Evolutionary conservation across 2,888 invertebrate genomes (phyloP).

Genomic region (Nomada fucata): DNA sequence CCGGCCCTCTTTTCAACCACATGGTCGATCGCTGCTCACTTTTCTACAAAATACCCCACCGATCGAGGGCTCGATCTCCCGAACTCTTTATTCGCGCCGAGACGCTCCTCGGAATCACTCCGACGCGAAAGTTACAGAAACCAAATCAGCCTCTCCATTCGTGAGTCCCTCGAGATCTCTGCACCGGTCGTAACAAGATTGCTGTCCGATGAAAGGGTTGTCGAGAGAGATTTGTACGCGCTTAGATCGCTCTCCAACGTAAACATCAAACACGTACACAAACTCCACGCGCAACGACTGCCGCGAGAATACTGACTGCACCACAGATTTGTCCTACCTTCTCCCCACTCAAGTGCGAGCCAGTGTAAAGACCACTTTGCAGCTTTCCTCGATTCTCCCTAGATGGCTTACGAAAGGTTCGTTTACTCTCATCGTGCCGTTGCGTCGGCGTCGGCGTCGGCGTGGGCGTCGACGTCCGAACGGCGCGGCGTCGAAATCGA

Average conservation of each 20-base stretch:
- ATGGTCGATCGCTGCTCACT: background rate
- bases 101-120: background rate
- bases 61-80: background rate
- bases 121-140: background rate
- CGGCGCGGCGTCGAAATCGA: no score
- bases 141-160: background rate
- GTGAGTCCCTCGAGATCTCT: no score
- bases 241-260: background rate
- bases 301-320: slow-evolving; percentile 37
- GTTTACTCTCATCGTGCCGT: background rate
- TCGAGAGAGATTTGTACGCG: background rate
- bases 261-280: background rate
- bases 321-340: slow-evolving; percentile 26
- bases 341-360: background rate
- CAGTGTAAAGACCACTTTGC: slow-evolving; percentile 24
- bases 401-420: slow-evolving; percentile 30
- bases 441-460: background rate
- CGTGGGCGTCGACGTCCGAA: no score
- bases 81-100: background rate
- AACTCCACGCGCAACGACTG: slow-evolving; percentile 19
- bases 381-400: slow-evolving; percentile 19
- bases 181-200: no score
- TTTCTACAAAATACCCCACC: background rate
- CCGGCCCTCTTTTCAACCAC: slow-evolving; percentile 12
- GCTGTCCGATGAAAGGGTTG: background rate